Base-by-base conservation (phyloP, 2,797 vertebrate genomes). In the Xiphorhynchus erythropygius region DNA sequence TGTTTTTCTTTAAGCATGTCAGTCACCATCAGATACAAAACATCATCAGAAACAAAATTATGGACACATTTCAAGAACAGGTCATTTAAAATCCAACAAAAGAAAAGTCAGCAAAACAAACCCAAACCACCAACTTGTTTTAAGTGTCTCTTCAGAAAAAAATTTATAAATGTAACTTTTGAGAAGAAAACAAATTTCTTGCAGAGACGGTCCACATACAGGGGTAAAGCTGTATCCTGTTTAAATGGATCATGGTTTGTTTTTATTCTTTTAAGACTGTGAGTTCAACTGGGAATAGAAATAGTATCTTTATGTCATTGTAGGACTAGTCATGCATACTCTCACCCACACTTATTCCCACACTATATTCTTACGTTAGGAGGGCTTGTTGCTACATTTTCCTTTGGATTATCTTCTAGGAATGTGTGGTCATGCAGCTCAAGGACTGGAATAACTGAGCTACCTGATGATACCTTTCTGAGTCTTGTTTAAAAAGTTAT, bases 31-130 rank as follows among this genome's bases (percentile, higher is more conserved):
- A 44, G 44, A 44, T 44, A 11, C 44, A 44, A 44, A 44, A 11
- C 44, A 44, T 44, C 9, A 67, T 65, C n/a, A 71, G 68, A 94
- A 93, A 68, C 30, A 85, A 87, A 93, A 9, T n/a, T 15, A 32
- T 44, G 39, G 59, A 70, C 16, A 11, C 11, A 25, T 74, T 87
- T 83, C 11, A 49, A 10, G 42, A 82, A 50, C 18, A 78, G 21
- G 56, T 52, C 1, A 32, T 8, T 50, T 90, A 75, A 89, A 80
- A 41, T 33, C 25, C 13, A 50, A 49, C 3, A n/a, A 70, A 63
- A 67, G 17, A 53, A 49, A 90, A 92, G 33, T 35, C 7, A 89
- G 28, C 15, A 67, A 79, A 87, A 42, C 4, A 57, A 59, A 57
- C 30, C 10, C 23, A 5, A 17, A 46, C 13, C 2, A 9, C 8